Conservation (phyloP, 2,797 vertebrate genomes). For the Knipowitschia caucasica region DNA sequence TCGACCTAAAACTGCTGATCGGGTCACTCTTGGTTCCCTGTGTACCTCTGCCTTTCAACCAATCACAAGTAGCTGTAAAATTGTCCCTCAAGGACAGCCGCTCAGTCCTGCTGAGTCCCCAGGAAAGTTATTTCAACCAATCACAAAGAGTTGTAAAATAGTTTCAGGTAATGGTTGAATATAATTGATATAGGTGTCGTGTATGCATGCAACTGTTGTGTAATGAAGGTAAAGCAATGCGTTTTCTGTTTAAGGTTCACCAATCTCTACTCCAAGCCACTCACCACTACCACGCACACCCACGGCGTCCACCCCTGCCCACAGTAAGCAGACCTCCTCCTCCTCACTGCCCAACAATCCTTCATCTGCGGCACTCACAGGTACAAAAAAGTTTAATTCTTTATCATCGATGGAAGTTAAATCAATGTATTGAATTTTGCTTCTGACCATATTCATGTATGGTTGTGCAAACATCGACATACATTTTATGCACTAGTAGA, state of each 20-base stretch:
- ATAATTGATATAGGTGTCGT: not conserved
- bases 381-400: slow-evolving; percentile 36
- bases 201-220: not conserved
- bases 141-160: slow-evolving; percentile 99
- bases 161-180: slow-evolving; percentile 85
- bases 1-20: slow-evolving; percentile 82
- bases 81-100: slow-evolving; percentile 87
- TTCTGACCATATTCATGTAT: too few relatives aligned
- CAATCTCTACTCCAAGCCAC: slow-evolving; percentile 94
- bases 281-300: slow-evolving; percentile 89
- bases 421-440: too few relatives aligned
- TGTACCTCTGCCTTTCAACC: slow-evolving; percentile 97
- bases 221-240: not conserved
- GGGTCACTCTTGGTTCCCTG: slow-evolving; percentile 89
- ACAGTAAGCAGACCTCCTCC: slow-evolving; percentile 85
- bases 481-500: too few relatives aligned
- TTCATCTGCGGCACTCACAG: slow-evolving; percentile 69
- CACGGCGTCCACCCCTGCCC: slow-evolving; percentile 85
- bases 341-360: slow-evolving; percentile 86
- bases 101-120: slow-evolving; percentile 92
- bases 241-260: slow-evolving; percentile 81
- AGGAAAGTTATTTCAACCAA: slow-evolving; percentile 96
- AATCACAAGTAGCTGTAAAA: slow-evolving; percentile 97
- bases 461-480: too few relatives aligned
- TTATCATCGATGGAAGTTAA: too few relatives aligned